A percentile compares a stretch with the other conserved stretches of the same genome.
Conservation (phyloP, 2,797 vertebrate genomes). For the Peromyscus aztecus region DNA sequence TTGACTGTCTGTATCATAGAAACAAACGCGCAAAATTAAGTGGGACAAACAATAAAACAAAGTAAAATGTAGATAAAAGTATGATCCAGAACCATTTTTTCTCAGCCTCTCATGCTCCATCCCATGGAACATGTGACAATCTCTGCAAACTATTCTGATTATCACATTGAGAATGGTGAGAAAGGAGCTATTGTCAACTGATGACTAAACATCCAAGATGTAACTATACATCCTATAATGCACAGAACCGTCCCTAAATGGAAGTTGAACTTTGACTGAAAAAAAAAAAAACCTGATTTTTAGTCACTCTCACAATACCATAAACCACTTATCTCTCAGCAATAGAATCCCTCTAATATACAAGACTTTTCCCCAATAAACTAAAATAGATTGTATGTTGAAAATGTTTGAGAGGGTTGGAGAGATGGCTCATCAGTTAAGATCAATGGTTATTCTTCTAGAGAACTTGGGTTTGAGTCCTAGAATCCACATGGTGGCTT, state of each 20-base stretch:
- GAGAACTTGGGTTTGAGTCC: not conserved
- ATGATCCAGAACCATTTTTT: not conserved
- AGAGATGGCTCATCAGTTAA: not conserved
- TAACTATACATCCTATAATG: too few species aligned
- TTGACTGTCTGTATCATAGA: not conserved
- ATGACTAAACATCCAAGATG: not conserved
- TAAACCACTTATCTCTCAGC: not conserved
- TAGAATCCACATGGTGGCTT: not conserved
- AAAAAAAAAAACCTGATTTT: not conserved
- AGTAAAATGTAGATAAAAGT: not conserved
- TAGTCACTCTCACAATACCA: not conserved
- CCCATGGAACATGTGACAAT: not conserved
- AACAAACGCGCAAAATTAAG: not conserved
- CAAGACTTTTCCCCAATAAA: not conserved
- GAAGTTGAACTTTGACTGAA: not conserved
- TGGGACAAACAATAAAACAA: not conserved
- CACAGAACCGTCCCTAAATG: not conserved
- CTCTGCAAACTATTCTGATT: not conserved
- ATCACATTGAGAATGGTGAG: not conserved
- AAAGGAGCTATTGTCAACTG: not conserved
- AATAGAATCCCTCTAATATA: not conserved
- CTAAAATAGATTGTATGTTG: not conserved
- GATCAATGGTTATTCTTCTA: not conserved
- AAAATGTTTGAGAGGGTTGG: not conserved
- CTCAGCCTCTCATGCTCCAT: not conserved